Percentiles rank a stretch among this genome's conserved stretches.
phyloP scores from a whole-genome alignment of 2,113 vertebrate genomes.

The Oncorhynchus nerka region DNA sequence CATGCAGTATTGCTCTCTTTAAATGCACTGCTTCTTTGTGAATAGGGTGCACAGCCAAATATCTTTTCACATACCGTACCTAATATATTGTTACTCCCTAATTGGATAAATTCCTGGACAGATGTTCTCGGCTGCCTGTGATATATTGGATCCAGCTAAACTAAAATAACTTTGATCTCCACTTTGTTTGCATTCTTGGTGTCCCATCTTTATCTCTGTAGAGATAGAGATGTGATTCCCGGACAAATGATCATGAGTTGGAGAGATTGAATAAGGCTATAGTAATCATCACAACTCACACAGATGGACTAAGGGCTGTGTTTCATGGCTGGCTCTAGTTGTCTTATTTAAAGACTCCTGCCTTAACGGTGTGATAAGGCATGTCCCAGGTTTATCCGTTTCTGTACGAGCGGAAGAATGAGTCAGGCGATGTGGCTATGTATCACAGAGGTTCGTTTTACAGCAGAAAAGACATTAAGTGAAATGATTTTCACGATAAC shows the following conservation, averaged over 20 bases:
- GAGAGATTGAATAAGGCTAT: slow-evolving; percentile 37
- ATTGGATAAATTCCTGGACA: slow-evolving; percentile 35
- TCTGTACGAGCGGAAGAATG: background rate
- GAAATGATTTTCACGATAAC: background rate
- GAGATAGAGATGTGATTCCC: slow-evolving; percentile 35
- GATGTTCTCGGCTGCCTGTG: slow-evolving; percentile 40
- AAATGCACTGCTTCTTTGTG: slow-evolving; percentile 21
- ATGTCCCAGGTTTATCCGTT: slow-evolving; percentile 2
- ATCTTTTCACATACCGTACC: background rate
- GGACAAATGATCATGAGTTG: slow-evolving; percentile 26
- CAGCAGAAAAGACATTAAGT: background rate
- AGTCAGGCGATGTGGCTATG: background rate
- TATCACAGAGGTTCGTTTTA: background rate
- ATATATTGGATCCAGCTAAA: slow-evolving; percentile 41
- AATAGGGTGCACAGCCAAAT: slow-evolving; percentile 18
- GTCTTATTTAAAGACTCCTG: slow-evolving; percentile 44
- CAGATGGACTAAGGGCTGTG: background rate
- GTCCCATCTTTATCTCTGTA: slow-evolving; percentile 41
- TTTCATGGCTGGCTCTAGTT: slow-evolving; percentile 22
- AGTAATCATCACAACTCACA: slow-evolving; percentile 27
- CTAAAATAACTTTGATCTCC: slow-evolving; percentile 50
- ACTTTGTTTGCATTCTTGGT: slow-evolving; percentile 44
- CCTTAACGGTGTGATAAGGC: slow-evolving; percentile 41
- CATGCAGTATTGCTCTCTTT: slow-evolving; percentile 20
- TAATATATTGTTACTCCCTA: slow-evolving; percentile 44